These are phyloP conservation scores for Agriopis marginaria DNA, from an alignment of 2,888 invertebrate species.

Conservation along the genomic window DNA sequence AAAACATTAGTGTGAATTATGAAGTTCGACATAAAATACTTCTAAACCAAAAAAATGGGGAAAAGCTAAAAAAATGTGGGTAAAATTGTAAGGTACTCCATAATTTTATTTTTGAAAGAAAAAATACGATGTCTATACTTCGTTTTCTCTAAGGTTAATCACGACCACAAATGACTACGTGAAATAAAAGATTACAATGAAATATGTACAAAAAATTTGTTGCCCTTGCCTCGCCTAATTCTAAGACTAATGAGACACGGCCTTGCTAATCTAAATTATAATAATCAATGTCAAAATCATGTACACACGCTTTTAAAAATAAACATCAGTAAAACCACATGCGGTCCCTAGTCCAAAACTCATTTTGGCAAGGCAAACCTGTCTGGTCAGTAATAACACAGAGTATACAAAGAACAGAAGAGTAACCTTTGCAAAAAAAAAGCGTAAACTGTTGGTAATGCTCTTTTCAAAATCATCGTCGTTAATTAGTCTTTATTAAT, in stretches of 20 bases:
- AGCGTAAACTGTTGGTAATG: neutral
- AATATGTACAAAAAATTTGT: too few relatives aligned
- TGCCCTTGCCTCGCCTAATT: slow-evolving; percentile 17
- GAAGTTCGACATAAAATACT: too few relatives aligned
- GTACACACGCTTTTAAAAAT: slow-evolving; percentile 1
- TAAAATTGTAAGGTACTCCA: too few relatives aligned
- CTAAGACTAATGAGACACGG: slow-evolving; percentile 10
- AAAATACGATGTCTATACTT: too few relatives aligned
- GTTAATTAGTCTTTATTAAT: too few relatives aligned
- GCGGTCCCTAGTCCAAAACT: slow-evolving; percentile 10
- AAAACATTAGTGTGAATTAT: too few relatives aligned
- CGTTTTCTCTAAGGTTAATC: too few relatives aligned
- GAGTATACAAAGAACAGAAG: neutral
- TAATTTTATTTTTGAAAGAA: too few relatives aligned
- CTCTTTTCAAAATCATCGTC: neutral
- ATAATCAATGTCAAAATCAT: slow-evolving; percentile 19
- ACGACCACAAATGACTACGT: too few relatives aligned
- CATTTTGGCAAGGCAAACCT: slow-evolving; percentile 27
- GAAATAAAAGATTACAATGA: too few relatives aligned
- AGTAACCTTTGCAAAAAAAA: neutral
- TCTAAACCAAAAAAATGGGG: too few relatives aligned
- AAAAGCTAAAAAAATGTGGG: too few relatives aligned
- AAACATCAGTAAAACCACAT: slow-evolving; percentile 9
- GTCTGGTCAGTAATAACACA: slow-evolving; percentile 12
- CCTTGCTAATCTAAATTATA: slow-evolving; percentile 16